Conservation (phyloP, 2,888 invertebrate genomes). For the Pasiphila rectangulata region DNA sequence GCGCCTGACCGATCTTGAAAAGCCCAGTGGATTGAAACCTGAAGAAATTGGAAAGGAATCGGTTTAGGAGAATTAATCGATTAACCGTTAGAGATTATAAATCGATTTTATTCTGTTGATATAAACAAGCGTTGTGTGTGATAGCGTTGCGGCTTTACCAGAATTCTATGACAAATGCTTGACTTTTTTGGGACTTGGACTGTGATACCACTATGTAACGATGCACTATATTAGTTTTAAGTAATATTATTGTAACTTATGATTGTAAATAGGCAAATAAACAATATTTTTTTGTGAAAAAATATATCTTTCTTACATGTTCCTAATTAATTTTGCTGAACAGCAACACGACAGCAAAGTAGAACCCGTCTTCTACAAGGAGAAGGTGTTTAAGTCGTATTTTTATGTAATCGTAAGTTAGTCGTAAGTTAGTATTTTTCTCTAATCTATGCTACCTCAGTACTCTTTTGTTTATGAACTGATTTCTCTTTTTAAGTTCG, state of each 20-base stretch:
- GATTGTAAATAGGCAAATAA: conserved; percentile 66
- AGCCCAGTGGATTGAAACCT: conserved; percentile 3
- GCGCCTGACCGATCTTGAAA: conserved; percentile 8
- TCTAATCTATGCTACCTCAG: too few species aligned
- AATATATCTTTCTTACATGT: too few species aligned
- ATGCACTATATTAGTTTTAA: conserved; percentile 60
- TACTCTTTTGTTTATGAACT: too few species aligned
- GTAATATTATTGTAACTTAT: conserved; percentile 48
- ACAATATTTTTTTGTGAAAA: conserved; percentile 31
- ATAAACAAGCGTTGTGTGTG: conserved; percentile 18
- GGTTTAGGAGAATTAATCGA: conserved; percentile 15
- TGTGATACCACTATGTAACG: conserved; percentile 70
- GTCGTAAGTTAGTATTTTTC: too few species aligned
- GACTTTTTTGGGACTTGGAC: conserved; percentile 44
- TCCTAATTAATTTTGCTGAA: too few species aligned
- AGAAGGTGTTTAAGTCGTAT: too few species aligned
- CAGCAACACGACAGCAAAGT: too few species aligned
- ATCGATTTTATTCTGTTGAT: too few species aligned
- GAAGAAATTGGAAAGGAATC: conserved; percentile 9
- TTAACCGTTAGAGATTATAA: too few species aligned
- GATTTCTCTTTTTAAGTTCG: too few species aligned
- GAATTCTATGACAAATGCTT: conserved; percentile 25
- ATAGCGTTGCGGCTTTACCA: conserved; percentile 22
- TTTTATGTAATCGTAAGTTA: too few species aligned
- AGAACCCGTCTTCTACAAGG: too few species aligned